Base-by-base conservation (phyloP, 2,888 invertebrate genomes). In the Chymomyza fuscimana region DNA sequence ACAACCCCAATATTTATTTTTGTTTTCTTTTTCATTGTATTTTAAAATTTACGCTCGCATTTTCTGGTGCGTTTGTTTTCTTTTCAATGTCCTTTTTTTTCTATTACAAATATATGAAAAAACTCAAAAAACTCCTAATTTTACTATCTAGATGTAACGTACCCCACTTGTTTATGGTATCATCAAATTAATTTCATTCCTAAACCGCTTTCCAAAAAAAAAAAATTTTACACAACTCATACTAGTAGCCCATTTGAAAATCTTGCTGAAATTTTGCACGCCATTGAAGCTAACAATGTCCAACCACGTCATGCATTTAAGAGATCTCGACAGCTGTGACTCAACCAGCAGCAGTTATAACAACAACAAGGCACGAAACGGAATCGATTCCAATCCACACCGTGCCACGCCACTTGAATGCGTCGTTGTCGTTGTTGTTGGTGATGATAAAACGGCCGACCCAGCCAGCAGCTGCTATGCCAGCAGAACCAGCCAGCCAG, bases 341-440 rank as follows among this genome's bases (percentile, higher is more conserved):
- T 36, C 19, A 62, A 29, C 52, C 69, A 67, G 65, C 69, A 65
- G 63, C 68, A 67, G 16, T 64, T 46, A 40, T 15, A 60, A 62
- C 51, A 69, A 40, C 46, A 54, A 36, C 58, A 66, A 62, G 16
- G 54, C 62, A 63, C 7, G 32, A 63, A 69, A 61, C 71, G 67
- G 64, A 68, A 68, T 63, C 62, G 65, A 72, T 69, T 74, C 74
- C 65, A 72, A 72, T 68, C 74, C 74, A 72, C 64, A 69, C 54
- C 46, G 56, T 40, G 56, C 60, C 61, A 62, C 19, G 40, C 40
- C 12, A 46, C 40, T 46, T 46, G 40, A 46, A 46, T 46, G 40
- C 40, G 40, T 46, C 29, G 29, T 22, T 25, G 59, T 25, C 19
- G 60, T 10, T 32, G n/a, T 16, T 32, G 60, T 10, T 36, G 10